phyloP scores from a whole-genome alignment of 2,113 vertebrate genomes.

The Phoxinus phoxinus region DNA sequence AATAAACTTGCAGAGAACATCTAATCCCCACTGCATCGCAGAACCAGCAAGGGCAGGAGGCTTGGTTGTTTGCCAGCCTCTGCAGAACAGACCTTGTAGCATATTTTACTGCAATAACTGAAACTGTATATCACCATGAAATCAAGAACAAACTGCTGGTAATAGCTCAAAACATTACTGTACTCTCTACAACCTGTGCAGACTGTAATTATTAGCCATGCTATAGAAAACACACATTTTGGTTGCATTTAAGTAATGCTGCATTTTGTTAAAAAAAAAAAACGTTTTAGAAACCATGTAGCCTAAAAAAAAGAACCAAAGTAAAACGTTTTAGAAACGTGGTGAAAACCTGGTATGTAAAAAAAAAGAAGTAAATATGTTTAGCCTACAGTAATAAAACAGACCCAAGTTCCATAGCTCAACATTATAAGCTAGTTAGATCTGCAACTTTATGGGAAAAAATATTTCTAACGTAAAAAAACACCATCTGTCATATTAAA shows the following conservation, averaged over 20 bases:
- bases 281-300: too few species aligned
- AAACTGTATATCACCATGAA: slow-evolving; percentile 24
- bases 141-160: slow-evolving; percentile 1
- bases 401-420: too few species aligned
- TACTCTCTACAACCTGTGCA: neutral
- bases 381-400: too few species aligned
- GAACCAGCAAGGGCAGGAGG: slow-evolving; percentile 25
- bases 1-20: slow-evolving; percentile 53
- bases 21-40: slow-evolving; percentile 42
- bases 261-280: too few species aligned
- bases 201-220: neutral
- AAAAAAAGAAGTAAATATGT: too few species aligned
- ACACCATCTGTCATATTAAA: neutral
- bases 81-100: slow-evolving; percentile 32
- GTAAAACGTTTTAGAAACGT: neutral
- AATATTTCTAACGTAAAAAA: neutral
- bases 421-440: too few species aligned
- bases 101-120: slow-evolving; percentile 31
- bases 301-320: neutral
- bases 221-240: neutral
- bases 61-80: slow-evolving; percentile 42
- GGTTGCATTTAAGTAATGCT: neutral
- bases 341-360: neutral
- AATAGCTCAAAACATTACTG: neutral
- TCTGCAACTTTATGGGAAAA: too few species aligned